phyloP scores from a whole-genome alignment of 1,140 invertebrate species.

The Laupala kohalensis region DNA sequence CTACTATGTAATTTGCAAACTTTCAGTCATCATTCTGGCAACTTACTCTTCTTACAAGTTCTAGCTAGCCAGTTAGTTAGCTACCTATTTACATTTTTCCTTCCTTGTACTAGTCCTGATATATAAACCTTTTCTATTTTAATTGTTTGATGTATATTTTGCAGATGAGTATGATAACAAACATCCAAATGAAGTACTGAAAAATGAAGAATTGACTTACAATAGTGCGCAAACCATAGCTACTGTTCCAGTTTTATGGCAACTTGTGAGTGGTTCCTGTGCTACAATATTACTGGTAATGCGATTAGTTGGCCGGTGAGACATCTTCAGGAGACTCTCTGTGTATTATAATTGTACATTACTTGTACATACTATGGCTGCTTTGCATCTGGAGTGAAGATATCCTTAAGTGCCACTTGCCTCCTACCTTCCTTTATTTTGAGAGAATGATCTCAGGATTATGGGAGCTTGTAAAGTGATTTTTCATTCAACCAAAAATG shows the following conservation, averaged over 20 bases:
- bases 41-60: too few species aligned
- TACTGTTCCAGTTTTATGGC: not conserved
- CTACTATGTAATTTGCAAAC: too few species aligned
- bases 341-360: slow-evolving; percentile 17
- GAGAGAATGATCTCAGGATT: not conserved
- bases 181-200: slow-evolving; percentile 80
- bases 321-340: not conserved
- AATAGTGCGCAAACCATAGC: slow-evolving; percentile 24
- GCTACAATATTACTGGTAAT: slow-evolving; percentile 5
- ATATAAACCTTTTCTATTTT: not conserved
- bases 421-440: not conserved
- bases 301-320: slow-evolving; percentile 15
- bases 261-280: slow-evolving; percentile 10
- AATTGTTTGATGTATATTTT: slow-evolving; percentile 21
- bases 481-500: not conserved
- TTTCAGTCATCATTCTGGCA: too few species aligned
- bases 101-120: too few species aligned
- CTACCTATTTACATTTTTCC: too few species aligned
- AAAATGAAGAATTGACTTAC: slow-evolving; percentile 80
- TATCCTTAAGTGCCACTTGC: not conserved
- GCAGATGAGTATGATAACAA: slow-evolving; percentile 67
- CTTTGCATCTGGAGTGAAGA: not conserved
- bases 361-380: slow-evolving; percentile 16
- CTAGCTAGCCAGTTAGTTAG: too few species aligned
- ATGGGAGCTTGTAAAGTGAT: not conserved